Conservation (phyloP, 37 sponge, comb jelly and placozoan species). For the Beroe forskalii region DNA sequence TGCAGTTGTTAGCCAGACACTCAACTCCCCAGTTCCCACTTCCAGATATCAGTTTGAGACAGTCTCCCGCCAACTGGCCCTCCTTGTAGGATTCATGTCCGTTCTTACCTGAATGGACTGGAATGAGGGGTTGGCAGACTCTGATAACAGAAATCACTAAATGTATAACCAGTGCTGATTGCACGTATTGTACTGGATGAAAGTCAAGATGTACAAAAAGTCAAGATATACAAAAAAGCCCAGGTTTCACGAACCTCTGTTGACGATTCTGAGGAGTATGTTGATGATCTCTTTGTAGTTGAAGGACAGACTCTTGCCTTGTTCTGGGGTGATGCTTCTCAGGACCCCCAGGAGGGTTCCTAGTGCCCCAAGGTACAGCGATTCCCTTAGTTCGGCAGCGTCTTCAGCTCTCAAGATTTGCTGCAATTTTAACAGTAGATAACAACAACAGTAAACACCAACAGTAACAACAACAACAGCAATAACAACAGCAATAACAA, state of each 20-base stretch:
- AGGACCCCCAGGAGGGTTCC: neutral
- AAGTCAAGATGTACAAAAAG: no score
- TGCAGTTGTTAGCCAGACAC: constrained; percentile 30
- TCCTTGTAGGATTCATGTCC: neutral
- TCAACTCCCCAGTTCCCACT: neutral
- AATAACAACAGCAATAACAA: no score
- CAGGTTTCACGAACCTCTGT: no score
- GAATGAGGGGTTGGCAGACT: no score
- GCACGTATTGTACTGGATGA: no score
- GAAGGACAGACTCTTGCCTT: neutral
- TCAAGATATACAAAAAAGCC: no score
- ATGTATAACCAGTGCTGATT: no score
- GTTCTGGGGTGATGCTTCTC: neutral
- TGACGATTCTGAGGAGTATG: neutral
- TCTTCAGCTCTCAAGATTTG: neutral
- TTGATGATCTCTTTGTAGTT: constrained; percentile 35
- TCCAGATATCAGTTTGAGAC: neutral
- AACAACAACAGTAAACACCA: no score
- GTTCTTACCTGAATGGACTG: neutral
- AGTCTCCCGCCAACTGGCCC: constrained; percentile 17
- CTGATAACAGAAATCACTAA: no score
- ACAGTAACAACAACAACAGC: no score
- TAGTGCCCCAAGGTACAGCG: neutral
- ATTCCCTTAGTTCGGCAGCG: neutral
- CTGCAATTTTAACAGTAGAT: no score